These are phyloP conservation scores for Coelinius sp. DNA, from an alignment of 2,888 invertebrate species.

Conservation along the genomic window DNA sequence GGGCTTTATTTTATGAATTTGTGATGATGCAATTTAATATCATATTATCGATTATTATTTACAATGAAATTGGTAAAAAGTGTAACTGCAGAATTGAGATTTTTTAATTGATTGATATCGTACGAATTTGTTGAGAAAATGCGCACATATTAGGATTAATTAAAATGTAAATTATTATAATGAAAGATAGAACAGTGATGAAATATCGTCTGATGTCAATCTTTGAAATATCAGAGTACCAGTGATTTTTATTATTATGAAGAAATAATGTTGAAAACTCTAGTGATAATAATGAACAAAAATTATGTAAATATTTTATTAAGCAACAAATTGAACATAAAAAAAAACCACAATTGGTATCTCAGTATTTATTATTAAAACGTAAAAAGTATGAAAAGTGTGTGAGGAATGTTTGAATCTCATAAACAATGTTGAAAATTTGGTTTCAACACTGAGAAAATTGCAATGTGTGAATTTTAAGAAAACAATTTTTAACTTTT, in stretches of 20 bases:
- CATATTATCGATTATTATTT: neutral
- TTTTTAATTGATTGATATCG: neutral
- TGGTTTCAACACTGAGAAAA: neutral
- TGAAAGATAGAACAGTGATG: conserved; percentile 7
- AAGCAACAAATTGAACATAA: neutral
- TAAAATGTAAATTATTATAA: conserved; percentile 17
- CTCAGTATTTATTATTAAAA: neutral
- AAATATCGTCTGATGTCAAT: neutral
- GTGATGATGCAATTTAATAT: neutral
- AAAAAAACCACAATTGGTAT: neutral
- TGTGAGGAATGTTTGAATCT: neutral
- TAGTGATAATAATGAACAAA: conserved; percentile 10
- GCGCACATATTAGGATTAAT: conserved; percentile 1
- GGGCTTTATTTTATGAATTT: neutral
- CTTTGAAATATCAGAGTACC: neutral
- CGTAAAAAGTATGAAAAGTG: neutral
- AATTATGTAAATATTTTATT: conserved; percentile 10
- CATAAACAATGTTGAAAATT: neutral
- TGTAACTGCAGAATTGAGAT: neutral
- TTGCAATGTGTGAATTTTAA: neutral
- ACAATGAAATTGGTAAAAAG: neutral
- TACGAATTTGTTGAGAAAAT: neutral
- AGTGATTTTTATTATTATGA: conserved; percentile 17
- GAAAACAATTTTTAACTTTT: neutral
- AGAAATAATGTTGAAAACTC: neutral